Base-by-base conservation (phyloP, 2,797 vertebrate species). In the Enteromius anoplus region DNA sequence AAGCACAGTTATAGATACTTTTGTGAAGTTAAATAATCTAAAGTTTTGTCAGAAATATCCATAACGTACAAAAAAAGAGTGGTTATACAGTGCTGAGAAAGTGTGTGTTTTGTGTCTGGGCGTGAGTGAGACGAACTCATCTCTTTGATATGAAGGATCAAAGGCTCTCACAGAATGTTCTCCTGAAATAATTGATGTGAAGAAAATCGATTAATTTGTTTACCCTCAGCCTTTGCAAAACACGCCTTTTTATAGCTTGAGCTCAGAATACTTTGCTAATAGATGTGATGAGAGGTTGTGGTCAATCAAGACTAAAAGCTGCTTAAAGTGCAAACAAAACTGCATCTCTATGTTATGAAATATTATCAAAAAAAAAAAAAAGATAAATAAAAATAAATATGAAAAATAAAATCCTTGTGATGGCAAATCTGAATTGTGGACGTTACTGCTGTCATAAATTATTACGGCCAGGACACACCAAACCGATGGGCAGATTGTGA, bases 101-200 rank as follows among this genome's bases (percentile, higher is more conserved):
- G 29, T 8, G 14, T 2, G 42, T 62, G 53, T 69, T 60, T 78
- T 75, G 51, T 77, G 62, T 60, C 51, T 69, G 64, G 58, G 37
- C 2, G 21, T 40, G 55, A 77, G 65, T 58, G 40, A 69, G 71
- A 69, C 37, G 1, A 53, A 55, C 71, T 68, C 40, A 70, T 81
- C 73, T 70, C 82, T 91, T 88, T 92, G 89, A 92, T 91, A 90
- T 88, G 85, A 73, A 29, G 84, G 87, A 91, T 91, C 91, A 93
- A 92, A 92, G 90, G 72, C 70, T 15, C 1, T 62, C 86, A 85
- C 85, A 83, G 76, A 82, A 80, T 65, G 37, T 87, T 87, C 86
- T 65, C 72, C 85, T 81, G 87, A 84, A 79, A 86, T 85, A 88
- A 87, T 80, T 77, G 86, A 90, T 85, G 83, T 62, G 19, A 84